Conservation (phyloP, 2,113 vertebrate genomes). For the Nothoprocta perdicaria region DNA sequence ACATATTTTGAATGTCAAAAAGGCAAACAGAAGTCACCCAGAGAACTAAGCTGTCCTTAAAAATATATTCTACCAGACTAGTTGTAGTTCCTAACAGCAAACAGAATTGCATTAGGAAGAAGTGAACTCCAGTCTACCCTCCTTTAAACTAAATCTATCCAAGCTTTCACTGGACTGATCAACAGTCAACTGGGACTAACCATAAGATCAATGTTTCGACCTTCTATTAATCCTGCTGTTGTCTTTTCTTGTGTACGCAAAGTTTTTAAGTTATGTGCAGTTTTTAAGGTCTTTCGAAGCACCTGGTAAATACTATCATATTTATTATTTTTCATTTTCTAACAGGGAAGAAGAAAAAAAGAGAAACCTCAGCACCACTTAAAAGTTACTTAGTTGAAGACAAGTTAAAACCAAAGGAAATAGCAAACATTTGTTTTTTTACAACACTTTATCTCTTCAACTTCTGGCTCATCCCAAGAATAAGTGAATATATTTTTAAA, state of each 20-base stretch:
- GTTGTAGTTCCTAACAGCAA: neutral
- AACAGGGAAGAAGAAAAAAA: neutral
- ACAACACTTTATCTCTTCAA: rapidly evolving
- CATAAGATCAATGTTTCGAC: neutral
- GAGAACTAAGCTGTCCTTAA: slow-evolving; percentile 1
- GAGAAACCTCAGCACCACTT: neutral
- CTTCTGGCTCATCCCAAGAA: neutral
- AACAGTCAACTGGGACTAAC: neutral
- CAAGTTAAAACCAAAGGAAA: neutral
- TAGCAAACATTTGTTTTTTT: neutral
- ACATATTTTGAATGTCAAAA: neutral
- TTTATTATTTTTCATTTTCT: neutral
- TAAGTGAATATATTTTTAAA: neutral
- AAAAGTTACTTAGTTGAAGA: neutral
- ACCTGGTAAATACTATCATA: neutral
- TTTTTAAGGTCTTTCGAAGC: neutral
- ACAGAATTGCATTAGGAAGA: neutral
- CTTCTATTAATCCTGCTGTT: neutral
- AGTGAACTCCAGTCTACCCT: neutral
- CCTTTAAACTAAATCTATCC: neutral
- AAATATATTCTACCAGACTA: neutral
- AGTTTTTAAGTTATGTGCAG: neutral
- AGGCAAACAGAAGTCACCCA: neutral
- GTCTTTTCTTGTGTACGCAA: neutral
- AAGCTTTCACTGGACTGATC: neutral